phyloP scores from a whole-genome alignment of 1,140 invertebrate genomes.

The Maniola jurtina region DNA sequence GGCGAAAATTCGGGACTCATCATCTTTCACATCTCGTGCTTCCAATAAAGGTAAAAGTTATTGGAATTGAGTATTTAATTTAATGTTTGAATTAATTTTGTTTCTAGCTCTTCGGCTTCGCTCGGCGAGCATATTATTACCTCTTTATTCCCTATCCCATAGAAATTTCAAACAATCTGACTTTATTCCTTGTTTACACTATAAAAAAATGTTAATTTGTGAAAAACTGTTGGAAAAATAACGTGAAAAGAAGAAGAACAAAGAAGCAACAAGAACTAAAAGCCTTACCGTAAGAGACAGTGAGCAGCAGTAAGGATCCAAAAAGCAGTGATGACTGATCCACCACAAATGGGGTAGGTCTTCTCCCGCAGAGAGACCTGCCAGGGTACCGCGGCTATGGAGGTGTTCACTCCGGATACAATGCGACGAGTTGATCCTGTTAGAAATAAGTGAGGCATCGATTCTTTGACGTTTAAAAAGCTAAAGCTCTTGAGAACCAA shows the following conservation, averaged over 20 bases:
- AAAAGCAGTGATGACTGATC: slow-evolving; percentile 54
- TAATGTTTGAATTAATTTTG: too few species aligned
- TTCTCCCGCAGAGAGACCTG: slow-evolving; percentile 62
- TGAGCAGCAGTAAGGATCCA: slow-evolving; percentile 68
- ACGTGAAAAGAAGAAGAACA: not conserved
- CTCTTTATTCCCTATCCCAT: too few species aligned
- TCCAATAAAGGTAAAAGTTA: too few species aligned
- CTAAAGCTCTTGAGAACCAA: too few species aligned
- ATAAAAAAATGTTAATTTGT: too few species aligned
- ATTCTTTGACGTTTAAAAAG: not conserved
- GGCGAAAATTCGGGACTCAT: too few species aligned
- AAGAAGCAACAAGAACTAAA: not conserved
- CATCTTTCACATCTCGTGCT: too few species aligned
- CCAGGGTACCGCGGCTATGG: slow-evolving; percentile 65
- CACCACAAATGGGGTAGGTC: slow-evolving; percentile 62
- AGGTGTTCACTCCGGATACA: slow-evolving; percentile 61
- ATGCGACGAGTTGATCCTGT: slow-evolving; percentile 57
- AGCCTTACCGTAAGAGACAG: slow-evolving; percentile 52
- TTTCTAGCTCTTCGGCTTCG: too few species aligned
- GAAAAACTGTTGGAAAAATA: not conserved
- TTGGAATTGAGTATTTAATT: too few species aligned
- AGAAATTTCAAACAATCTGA: too few species aligned
- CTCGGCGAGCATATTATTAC: too few species aligned
- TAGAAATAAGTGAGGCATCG: not conserved
- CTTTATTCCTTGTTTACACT: too few species aligned